These are phyloP conservation scores for Herpailurus yagouaroundi DNA, from an alignment of 2,113 vertebrate species.

Conservation along the genomic window DNA sequence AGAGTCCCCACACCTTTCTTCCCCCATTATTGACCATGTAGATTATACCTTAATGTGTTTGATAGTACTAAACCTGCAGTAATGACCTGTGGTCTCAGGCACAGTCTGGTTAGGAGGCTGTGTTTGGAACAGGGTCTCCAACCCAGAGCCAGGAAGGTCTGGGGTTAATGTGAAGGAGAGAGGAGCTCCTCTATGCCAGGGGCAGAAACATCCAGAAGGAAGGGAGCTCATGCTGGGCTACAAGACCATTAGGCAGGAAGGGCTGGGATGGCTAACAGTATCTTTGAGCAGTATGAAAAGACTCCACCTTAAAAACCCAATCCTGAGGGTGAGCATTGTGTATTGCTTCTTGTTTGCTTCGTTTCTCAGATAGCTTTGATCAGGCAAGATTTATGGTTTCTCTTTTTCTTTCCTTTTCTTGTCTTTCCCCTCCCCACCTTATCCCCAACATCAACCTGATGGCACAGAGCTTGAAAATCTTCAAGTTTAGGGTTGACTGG, in stretches of 20 bases:
- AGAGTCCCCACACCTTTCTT: too few species aligned
- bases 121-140: background rate
- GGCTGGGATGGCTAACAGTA: background rate
- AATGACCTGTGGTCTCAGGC: background rate
- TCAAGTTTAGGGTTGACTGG: background rate
- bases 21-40: background rate
- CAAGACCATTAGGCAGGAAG: background rate
- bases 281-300: background rate
- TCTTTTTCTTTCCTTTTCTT: background rate
- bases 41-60: background rate
- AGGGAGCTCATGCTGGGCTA: background rate
- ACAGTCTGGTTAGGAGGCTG: background rate
- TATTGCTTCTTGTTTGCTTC: background rate
- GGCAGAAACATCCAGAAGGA: background rate
- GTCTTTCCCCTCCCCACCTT: rapidly evolving
- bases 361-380: background rate
- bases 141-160: background rate
- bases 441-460: background rate
- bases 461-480: background rate
- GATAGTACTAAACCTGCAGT: background rate
- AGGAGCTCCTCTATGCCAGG: background rate
- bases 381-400: background rate
- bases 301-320: background rate
- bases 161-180: background rate
- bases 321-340: background rate